Base-by-base conservation (phyloP, 1,140 invertebrate species). In the Lepidostoma basale region DNA sequence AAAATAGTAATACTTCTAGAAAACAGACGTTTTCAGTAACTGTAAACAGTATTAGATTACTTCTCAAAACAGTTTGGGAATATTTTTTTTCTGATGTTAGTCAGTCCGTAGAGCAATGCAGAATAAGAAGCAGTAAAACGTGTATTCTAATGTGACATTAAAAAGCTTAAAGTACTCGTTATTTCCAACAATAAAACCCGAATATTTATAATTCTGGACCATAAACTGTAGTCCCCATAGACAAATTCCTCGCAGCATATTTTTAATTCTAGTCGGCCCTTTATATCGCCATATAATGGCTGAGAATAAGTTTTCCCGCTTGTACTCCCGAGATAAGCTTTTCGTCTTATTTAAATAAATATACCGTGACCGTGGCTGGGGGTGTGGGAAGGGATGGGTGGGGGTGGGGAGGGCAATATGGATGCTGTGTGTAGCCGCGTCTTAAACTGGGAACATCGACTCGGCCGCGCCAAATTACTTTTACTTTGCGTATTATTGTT, bases 301-400 rank as follows among this genome's bases (percentile, higher is more conserved):
- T 47, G 33, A 52, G 58, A 68, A 72, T 72, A 72, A 72, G 62
- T 45, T 72, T 62, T 59, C 62, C 58, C 33, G 60, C 44, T 68
- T 45, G 42, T 54, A 45, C 26, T 33, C 40, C 28, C 9, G 60
- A 68, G 62, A 68, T 65, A 68, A 65, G 62, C 66, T 59, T 68
- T 72, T 54, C 66, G 36, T 72, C 66, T 65, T 68, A 72, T 72
- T 72, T 72, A 68, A 72, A 72, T 72, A 68, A 72, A 72, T 72
- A 72, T 64, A 64, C 58, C 63, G 58, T 56, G 63, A 62, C 26
- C 30, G 30, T 59, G 42, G 42, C n/a, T 3, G 47, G 28, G 54
- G 22, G 28, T 20, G 54, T 62, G 20, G 62, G 60, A 42, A 59
- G 58, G 39, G 39, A 62, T 44, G 45, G 52, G 33, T 44, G 58